phyloP scores from a whole-genome alignment of 1,140 invertebrate genomes.

The Drosophila albomicans region DNA sequence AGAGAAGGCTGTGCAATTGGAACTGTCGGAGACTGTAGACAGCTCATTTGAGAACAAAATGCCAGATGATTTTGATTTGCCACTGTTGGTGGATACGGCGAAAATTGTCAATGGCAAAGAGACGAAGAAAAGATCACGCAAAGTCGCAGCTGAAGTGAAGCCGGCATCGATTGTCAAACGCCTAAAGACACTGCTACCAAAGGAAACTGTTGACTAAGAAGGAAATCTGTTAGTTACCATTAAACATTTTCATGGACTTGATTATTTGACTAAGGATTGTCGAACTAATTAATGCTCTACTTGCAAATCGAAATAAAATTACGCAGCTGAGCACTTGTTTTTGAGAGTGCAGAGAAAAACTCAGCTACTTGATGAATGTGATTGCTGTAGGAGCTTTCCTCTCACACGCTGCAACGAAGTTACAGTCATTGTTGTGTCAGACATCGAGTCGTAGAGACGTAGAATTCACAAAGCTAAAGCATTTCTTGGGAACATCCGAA shows the following conservation, averaged over 20 bases:
- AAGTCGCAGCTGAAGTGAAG: not conserved
- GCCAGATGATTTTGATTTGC: constrained; percentile 70
- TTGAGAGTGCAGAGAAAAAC: not conserved
- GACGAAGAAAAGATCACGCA: constrained; percentile 7
- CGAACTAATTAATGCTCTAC: not conserved
- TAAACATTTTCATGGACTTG: not conserved
- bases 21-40: constrained; percentile 78
- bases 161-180: constrained; percentile 42
- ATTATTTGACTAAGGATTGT: not conserved
- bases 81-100: constrained; percentile 42
- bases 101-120: not conserved
- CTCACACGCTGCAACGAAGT: not conserved
- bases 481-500: not conserved
- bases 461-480: not conserved
- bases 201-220: constrained; percentile 28
- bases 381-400: constrained; percentile 32
- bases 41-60: constrained; percentile 73
- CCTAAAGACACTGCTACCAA: constrained; percentile 58
- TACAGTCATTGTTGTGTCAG: constrained; percentile 18
- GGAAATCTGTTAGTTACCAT: not conserved
- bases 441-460: constrained; percentile 24
- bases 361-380: not conserved
- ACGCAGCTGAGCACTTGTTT: no score
- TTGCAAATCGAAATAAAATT: no score
- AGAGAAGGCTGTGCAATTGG: constrained; percentile 81